Conservation (phyloP, 2,797 vertebrate species). For the Manis pentadactyla region DNA sequence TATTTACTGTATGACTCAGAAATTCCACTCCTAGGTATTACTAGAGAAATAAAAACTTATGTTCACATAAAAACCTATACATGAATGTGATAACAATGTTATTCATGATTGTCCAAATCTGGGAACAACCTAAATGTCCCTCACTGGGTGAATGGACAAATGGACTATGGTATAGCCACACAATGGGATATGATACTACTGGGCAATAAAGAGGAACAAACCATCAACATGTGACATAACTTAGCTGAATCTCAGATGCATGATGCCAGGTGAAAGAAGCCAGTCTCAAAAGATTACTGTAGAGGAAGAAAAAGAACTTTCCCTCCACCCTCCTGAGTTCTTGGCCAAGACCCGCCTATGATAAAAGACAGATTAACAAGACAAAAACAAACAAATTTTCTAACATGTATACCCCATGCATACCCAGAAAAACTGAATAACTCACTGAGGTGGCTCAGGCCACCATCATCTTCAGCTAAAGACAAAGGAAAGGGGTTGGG, state of each 20-base stretch:
- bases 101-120: neutral
- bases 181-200: neutral
- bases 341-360: neutral
- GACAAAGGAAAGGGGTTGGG: neutral
- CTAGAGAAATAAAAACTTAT: neutral
- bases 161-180: neutral
- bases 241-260: neutral
- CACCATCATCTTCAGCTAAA: neutral
- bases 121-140: neutral
- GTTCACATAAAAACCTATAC: neutral
- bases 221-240: too few species aligned
- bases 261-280: neutral
- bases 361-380: neutral
- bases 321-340: neutral
- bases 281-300: neutral
- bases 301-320: neutral
- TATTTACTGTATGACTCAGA: neutral
- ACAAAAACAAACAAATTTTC: neutral
- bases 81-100: neutral
- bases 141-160: neutral
- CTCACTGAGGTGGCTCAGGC: neutral
- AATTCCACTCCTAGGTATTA: neutral
- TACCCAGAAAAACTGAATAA: neutral
- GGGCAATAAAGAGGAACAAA: neutral
- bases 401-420: neutral